phyloP scores from a whole-genome alignment of 2,888 invertebrate genomes.

The Biston stratarius region DNA sequence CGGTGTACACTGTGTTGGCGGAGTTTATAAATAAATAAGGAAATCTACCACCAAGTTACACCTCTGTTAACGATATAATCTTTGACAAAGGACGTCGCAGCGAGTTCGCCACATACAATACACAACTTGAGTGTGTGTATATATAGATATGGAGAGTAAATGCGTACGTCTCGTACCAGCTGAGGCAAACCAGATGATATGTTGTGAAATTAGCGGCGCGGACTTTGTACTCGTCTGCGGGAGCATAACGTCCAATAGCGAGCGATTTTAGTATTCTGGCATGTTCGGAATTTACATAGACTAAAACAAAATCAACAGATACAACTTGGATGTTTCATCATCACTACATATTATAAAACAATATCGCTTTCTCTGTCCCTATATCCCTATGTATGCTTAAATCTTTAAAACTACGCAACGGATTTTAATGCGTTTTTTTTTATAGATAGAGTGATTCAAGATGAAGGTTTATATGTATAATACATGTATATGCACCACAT shows the following conservation, averaged over 20 bases:
- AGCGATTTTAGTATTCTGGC: not conserved
- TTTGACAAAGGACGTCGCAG: slow-evolving; percentile 31
- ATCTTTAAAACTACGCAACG: too few relatives aligned
- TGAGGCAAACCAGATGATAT: slow-evolving; percentile 34
- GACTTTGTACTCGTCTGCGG: slow-evolving; percentile 27
- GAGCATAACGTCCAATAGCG: not conserved
- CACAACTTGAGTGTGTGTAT: not conserved
- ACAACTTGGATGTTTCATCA: too few relatives aligned
- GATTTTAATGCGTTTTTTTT: too few relatives aligned
- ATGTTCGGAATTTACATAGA: not conserved
- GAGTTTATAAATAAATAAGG: too few relatives aligned
- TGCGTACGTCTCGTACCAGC: slow-evolving; percentile 31
- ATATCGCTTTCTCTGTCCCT: too few relatives aligned
- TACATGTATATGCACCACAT: too few relatives aligned
- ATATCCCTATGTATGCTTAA: too few relatives aligned
- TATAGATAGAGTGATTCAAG: too few relatives aligned
- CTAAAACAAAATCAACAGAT: too few relatives aligned
- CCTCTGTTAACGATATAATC: slow-evolving; percentile 32
- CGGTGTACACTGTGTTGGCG: too few relatives aligned
- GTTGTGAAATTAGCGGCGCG: slow-evolving; percentile 30
- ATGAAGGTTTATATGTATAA: too few relatives aligned
- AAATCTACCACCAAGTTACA: not conserved
- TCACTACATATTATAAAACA: too few relatives aligned
- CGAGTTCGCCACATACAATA: slow-evolving; percentile 19
- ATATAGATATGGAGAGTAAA: slow-evolving; percentile 5